Base-by-base conservation (phyloP, 2,797 vertebrate genomes). In the Sciurus carolinensis region DNA sequence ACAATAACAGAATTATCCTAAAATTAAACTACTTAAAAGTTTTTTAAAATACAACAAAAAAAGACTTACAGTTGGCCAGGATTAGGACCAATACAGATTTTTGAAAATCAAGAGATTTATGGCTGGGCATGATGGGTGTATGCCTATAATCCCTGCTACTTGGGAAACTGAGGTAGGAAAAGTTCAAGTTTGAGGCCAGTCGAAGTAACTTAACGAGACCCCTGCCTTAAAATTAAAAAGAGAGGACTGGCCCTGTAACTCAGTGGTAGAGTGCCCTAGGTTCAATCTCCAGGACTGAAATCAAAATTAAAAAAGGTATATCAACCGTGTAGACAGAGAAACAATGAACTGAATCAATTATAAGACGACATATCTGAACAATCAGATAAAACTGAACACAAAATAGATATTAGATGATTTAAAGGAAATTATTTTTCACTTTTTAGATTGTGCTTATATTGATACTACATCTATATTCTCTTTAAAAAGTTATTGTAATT, bases 341-440 rank as follows among this genome's bases (percentile, higher is more conserved):
- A 95, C 59, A 44, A 73, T 72, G 15, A 71, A 87, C 12, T 81
- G 24, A 85, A 67, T 14, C 52, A 92, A 90, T 20, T 77, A 44
- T 47, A 62, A 76, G 33, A 93, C 80, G 18, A 75, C 69, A 66
- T 17, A 76, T 69, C 77, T 50, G 42, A 11, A 64, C 26, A 79
- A 93, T 39, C 80, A 67, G 24, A 90, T 76, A 95, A 88, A 94
- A 96, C 17, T 33, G 50, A 94, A 80, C 33, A 93, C 2, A 83
- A 82, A 93, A 67, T 26, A 89, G 5, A 57, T 42, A 66, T 7
- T 39, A 95, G 72, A 80, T n/a, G 36, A 93, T 30, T 66, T 33
- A 80, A 91, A 85, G 24, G 3, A 91, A 93, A 77, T 54, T 75
- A 54, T 44, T 59, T 64, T 69, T 90, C 14, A 47, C n/a, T 80